These are phyloP conservation scores for Paguma larvata DNA, from an alignment of 2,797 vertebrate species.

Conservation along the genomic window DNA sequence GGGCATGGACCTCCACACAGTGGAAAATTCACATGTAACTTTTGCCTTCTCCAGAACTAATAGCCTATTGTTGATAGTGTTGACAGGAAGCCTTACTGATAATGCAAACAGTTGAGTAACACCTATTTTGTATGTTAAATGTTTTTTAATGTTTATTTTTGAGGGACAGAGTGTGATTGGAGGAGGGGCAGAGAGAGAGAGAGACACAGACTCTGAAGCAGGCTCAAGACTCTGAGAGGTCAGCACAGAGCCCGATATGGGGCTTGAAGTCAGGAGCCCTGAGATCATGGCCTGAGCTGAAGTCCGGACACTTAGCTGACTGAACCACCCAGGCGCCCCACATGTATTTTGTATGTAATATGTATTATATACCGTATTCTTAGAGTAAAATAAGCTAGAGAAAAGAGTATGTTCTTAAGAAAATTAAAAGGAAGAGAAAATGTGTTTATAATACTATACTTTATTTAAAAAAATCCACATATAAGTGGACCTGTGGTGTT, in stretches of 20 bases:
- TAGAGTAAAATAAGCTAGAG: neutral
- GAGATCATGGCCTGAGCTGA: too few species aligned
- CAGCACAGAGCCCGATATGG: too few species aligned
- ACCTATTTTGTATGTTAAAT: neutral
- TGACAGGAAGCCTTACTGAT: neutral
- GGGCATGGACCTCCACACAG: neutral
- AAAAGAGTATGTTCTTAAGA: neutral
- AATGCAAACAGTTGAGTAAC: neutral
- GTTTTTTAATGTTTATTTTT: too few species aligned
- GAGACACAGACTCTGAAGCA: too few species aligned
- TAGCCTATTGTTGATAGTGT: neutral
- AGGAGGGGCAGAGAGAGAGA: too few species aligned
- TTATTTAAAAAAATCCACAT: neutral
- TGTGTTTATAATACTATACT: neutral
- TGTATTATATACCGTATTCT: neutral
- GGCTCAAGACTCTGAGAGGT: too few species aligned
- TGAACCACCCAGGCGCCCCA: too few species aligned
- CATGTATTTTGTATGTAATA: neutral
- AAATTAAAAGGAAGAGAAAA: neutral
- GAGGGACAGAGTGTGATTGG: too few species aligned
- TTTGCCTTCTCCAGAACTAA: neutral
- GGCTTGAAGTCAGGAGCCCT: too few species aligned
- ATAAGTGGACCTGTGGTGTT: neutral
- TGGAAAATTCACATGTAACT: neutral
- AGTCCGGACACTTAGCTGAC: too few species aligned